Conservation (phyloP, 2,113 vertebrate species). For the Tachuris rubrigastra region DNA sequence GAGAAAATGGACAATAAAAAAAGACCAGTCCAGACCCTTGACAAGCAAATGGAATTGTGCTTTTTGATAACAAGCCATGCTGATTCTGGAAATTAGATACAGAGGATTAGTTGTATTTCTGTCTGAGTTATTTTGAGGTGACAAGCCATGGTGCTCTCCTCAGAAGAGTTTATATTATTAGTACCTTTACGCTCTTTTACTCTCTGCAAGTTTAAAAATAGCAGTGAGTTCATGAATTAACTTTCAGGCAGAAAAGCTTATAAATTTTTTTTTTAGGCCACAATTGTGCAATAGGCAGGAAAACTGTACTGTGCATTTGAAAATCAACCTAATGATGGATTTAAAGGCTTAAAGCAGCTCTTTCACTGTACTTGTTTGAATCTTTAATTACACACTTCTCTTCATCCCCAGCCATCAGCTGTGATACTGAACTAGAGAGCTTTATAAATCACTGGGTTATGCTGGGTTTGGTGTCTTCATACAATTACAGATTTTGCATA, state of each 20-base stretch:
- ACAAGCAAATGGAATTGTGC: background rate
- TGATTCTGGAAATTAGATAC: background rate
- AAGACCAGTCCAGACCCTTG: background rate
- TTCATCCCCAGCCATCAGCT: background rate
- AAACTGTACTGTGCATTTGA: background rate
- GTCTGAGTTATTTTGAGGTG: background rate
- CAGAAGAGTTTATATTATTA: background rate
- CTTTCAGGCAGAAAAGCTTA: background rate
- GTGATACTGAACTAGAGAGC: background rate
- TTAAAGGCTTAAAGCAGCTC: background rate
- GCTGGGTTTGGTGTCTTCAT: background rate
- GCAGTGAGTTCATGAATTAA: background rate
- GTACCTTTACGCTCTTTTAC: background rate
- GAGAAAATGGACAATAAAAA: background rate
- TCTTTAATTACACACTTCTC: background rate
- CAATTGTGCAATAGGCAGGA: background rate
- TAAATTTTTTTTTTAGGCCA: background rate
- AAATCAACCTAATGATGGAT: background rate
- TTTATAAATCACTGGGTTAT: background rate
- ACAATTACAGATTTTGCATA: background rate
- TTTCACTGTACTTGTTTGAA: background rate
- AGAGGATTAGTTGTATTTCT: background rate
- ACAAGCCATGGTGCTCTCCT: background rate
- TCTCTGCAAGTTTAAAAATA: background rate
- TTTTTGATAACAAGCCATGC: background rate